A percentile compares a stretch with the other conserved stretches of the same genome.
Conservation (phyloP, 2,888 invertebrate genomes). For the Lathronympha strigana region DNA sequence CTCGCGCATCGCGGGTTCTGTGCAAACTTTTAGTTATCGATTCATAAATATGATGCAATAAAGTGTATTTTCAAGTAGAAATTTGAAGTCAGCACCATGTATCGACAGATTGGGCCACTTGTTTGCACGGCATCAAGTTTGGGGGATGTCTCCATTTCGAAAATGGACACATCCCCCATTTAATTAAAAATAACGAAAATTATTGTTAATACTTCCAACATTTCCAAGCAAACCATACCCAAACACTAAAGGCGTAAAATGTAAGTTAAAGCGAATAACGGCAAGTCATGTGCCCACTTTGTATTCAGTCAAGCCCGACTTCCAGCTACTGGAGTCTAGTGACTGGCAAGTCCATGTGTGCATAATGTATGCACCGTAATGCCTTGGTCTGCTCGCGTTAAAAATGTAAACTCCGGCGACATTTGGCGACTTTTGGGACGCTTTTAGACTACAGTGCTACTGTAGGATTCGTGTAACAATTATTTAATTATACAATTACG, state of each 20-base stretch:
- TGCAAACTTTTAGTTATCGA: no score
- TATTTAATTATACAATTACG: no score
- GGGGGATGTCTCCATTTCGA: no score
- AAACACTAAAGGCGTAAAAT: constrained; percentile 18
- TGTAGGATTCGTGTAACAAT: background rate
- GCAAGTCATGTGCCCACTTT: constrained; percentile 41
- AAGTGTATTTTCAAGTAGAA: no score
- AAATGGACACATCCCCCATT: no score
- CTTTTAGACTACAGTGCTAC: constrained; percentile 10
- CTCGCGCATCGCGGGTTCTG: no score
- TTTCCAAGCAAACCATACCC: background rate
- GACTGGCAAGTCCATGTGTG: constrained; percentile 40
- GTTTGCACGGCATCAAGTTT: no score
- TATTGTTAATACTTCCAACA: background rate
- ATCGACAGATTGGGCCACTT: no score
- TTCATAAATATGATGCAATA: no score
- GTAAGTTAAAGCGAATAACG: constrained; percentile 29
- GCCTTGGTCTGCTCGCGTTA: constrained; percentile 34
- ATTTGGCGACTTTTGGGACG: constrained; percentile 27
- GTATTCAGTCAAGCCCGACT: constrained; percentile 35
- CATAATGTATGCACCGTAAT: constrained; percentile 41
- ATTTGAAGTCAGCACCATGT: no score
- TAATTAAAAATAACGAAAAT: no score
- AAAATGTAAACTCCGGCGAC: constrained; percentile 31
- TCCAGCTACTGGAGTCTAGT: constrained; percentile 39